Evolutionary conservation across 2,888 invertebrate species (phyloP).

Genomic region (Argyresthia albistria): DNA sequence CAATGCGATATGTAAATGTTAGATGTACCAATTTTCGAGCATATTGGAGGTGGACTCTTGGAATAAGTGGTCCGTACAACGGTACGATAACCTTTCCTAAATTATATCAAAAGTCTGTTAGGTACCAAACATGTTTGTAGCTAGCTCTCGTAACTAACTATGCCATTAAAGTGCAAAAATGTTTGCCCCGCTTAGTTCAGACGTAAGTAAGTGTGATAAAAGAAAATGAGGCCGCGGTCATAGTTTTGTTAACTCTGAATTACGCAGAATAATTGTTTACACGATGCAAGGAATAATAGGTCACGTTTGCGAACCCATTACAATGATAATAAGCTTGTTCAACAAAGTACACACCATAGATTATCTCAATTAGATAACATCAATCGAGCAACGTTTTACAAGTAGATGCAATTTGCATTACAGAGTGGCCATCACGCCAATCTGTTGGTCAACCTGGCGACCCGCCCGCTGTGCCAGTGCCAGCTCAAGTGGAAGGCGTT

Average conservation of each 20-base stretch:
- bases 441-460: slow-evolving; percentile 4
- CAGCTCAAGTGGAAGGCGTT: not conserved
- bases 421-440: slow-evolving; percentile 6
- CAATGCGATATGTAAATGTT: slow-evolving; percentile 9
- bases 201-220: no score
- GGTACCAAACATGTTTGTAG: no score
- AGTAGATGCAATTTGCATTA: not conserved
- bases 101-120: no score
- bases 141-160: no score
- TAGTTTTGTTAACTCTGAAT: not conserved
- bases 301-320: slow-evolving; percentile 2
- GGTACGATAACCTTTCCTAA: no score
- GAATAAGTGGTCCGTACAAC: no score
- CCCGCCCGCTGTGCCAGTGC: not conserved
- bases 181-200: no score
- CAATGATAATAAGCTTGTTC: not conserved
- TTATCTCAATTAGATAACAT: not conserved
- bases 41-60: no score
- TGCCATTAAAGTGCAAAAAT: no score
- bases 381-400: not conserved
- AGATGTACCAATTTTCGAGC: not conserved
- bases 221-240: no score
- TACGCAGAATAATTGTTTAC: not conserved
- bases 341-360: not conserved
- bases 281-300: not conserved